Percentiles rank a stretch among this genome's conserved stretches.
phyloP scores from a whole-genome alignment of 2,797 vertebrate species.

The Mergus octosetaceus region DNA sequence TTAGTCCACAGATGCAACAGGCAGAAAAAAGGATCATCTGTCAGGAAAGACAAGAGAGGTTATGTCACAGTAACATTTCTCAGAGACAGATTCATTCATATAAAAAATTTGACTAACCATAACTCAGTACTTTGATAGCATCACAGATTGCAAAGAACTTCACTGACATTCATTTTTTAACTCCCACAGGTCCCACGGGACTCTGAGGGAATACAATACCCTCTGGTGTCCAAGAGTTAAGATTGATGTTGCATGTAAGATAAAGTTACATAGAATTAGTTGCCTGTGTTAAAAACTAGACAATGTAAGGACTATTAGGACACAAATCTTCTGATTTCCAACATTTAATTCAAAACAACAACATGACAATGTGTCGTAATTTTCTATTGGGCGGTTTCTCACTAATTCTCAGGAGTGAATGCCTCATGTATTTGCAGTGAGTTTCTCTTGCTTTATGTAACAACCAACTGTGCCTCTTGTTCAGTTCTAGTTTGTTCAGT shows the following conservation, averaged over 20 bases:
- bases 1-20: conserved; percentile 98
- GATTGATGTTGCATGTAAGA: neutral
- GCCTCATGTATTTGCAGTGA: neutral
- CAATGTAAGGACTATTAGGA: neutral
- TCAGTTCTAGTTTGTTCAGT: neutral
- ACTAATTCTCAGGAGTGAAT: neutral
- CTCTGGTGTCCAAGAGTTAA: neutral
- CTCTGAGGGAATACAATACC: neutral
- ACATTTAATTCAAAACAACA: neutral
- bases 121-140: neutral
- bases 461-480: neutral
- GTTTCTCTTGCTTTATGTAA: neutral
- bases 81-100: neutral
- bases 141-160: neutral
- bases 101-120: neutral
- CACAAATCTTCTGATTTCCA: neutral
- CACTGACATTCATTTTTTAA: neutral
- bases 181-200: neutral
- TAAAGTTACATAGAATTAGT: neutral
- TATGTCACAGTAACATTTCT: conserved; percentile 7
- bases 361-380: neutral
- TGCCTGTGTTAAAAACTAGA: neutral
- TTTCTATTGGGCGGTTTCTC: neutral
- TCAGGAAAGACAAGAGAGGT: conserved; percentile 50
- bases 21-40: conserved; percentile 99